phyloP scores from a whole-genome alignment of 2,797 vertebrate genomes.

The Octomys mimax region DNA sequence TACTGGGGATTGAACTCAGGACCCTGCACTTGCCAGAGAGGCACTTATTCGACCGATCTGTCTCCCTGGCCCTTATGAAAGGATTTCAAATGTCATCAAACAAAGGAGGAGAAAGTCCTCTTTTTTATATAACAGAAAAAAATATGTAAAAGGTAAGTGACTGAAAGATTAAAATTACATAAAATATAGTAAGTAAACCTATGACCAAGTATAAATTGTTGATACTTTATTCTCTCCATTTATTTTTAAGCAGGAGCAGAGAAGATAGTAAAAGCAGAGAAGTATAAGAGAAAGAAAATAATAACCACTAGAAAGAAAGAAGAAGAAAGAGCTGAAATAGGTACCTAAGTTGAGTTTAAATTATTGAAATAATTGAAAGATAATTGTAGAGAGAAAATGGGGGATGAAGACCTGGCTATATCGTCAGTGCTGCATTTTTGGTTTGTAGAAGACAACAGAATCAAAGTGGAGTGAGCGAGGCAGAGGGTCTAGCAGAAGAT shows the following conservation, averaged over 20 bases:
- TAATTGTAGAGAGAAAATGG: background rate
- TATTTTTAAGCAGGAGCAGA: background rate
- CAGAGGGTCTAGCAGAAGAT: background rate
- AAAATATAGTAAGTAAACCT: conserved; percentile 70
- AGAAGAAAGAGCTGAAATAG: background rate
- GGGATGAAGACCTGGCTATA: background rate
- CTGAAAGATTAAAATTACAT: conserved; percentile 71
- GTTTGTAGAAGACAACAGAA: background rate
- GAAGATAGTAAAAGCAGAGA: background rate
- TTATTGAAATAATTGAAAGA: background rate
- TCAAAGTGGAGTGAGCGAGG: background rate
- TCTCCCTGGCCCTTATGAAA: conserved; percentile 23
- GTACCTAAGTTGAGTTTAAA: background rate
- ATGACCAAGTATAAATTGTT: conserved; percentile 35
- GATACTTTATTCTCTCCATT: conserved; percentile 19
- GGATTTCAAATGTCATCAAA: conserved; percentile 76
- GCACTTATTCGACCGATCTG: no score
- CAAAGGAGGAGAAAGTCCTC: conserved; percentile 40
- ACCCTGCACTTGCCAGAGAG: no score
- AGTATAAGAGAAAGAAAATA: background rate
- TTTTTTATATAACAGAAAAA: conserved; percentile 56
- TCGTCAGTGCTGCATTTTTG: background rate
- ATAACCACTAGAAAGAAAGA: background rate
- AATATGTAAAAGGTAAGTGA: conserved; percentile 60
- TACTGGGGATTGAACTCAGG: no score